Evolutionary conservation across 1,140 invertebrate species (phyloP).

Genomic region (Heliothis subflexa): DNA sequence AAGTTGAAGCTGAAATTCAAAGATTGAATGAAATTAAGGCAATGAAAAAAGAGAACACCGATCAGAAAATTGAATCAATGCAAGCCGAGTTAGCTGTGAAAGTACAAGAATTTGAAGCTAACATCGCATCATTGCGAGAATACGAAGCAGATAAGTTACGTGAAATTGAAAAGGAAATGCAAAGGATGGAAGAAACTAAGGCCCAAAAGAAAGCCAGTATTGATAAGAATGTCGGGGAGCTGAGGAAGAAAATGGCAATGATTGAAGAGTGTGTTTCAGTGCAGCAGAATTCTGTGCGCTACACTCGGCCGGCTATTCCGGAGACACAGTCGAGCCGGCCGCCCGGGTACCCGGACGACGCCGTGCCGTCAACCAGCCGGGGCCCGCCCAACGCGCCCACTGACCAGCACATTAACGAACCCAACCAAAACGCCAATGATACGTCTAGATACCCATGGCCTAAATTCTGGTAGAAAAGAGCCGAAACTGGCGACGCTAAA

Average conservation of each 20-base stretch:
- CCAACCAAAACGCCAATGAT: too few relatives aligned
- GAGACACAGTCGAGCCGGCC: too few relatives aligned
- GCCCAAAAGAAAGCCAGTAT: not conserved
- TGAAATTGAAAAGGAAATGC: not conserved
- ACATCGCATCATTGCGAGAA: not conserved
- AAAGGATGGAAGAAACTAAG: not conserved
- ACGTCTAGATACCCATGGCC: not conserved
- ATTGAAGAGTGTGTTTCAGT: not conserved
- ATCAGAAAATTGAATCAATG: not conserved
- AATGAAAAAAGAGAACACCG: not conserved
- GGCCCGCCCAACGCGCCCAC: too few relatives aligned
- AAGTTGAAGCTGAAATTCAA: conserved; percentile 3
- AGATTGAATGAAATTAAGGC: not conserved
- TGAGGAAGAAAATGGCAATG: not conserved
- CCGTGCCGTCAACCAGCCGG: too few relatives aligned
- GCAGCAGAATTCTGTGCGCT: too few relatives aligned
- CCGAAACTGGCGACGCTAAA: not conserved
- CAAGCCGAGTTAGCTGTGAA: not conserved
- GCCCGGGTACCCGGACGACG: too few relatives aligned
- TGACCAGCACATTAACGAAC: too few relatives aligned
- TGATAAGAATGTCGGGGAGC: not conserved
- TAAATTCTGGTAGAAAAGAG: not conserved
- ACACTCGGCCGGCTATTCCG: too few relatives aligned
- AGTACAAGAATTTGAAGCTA: not conserved
- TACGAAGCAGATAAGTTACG: not conserved